Percentiles rank a stretch among this genome's conserved stretches.
phyloP scores from a whole-genome alignment of 1,140 invertebrate genomes.

The Himalopsyche phryganea region DNA sequence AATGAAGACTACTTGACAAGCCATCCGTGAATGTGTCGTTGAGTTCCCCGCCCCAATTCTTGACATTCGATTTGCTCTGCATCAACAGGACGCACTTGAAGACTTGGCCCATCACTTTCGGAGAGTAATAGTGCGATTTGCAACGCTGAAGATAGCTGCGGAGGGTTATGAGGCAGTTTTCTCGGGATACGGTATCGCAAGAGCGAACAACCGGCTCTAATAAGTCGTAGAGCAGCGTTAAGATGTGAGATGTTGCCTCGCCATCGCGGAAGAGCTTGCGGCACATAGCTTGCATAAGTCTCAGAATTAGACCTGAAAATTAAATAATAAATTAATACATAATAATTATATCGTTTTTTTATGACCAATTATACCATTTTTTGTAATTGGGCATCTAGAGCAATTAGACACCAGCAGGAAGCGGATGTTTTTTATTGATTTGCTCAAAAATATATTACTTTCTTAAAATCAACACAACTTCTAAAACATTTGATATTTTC shows the following conservation, averaged over 20 bases:
- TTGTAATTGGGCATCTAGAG: no score
- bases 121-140: slow-evolving; percentile 17
- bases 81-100: slow-evolving; percentile 32
- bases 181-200: slow-evolving; percentile 2
- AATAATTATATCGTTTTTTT: no score
- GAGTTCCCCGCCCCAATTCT: slow-evolving; percentile 34
- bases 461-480: no score
- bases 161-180: slow-evolving; percentile 31
- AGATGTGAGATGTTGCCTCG: slow-evolving; percentile 13
- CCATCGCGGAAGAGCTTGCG: slow-evolving; percentile 15
- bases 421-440: no score
- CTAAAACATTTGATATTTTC: no score
- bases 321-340: slow-evolving; percentile 11
- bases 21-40: slow-evolving; percentile 39
- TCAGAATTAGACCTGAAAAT: slow-evolving; percentile 18
- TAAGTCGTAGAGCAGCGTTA: slow-evolving; percentile 14
- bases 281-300: slow-evolving; percentile 18
- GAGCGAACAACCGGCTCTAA: slow-evolving; percentile 4
- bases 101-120: slow-evolving; percentile 17
- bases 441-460: no score
- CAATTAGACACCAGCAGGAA: no score
- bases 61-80: slow-evolving; percentile 34
- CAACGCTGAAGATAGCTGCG: slow-evolving; percentile 17
- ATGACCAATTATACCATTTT: no score
- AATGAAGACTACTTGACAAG: slow-evolving; percentile 39